Conservation (phyloP, 2,113 vertebrate species). For the Crotalus tigris region DNA sequence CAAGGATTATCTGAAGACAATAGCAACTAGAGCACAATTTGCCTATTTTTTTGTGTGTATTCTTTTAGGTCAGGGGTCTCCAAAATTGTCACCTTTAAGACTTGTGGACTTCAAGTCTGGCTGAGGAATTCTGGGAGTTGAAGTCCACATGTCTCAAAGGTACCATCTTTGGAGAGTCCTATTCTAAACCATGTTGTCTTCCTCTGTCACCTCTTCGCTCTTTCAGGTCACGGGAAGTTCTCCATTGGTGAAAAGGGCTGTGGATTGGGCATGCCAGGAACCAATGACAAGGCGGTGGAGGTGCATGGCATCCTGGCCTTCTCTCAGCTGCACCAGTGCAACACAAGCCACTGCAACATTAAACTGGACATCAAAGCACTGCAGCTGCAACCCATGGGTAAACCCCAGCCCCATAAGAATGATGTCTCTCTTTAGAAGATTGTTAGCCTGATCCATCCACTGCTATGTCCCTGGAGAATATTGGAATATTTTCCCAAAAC, state of each 20-base stretch:
- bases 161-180: too few relatives aligned
- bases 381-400: slow-evolving; percentile 47
- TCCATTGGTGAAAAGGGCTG: slow-evolving; percentile 59
- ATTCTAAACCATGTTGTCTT: neutral
- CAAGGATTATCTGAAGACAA: too few relatives aligned
- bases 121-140: neutral
- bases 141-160: neutral
- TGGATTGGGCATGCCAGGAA: slow-evolving; percentile 52
- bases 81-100: too few relatives aligned
- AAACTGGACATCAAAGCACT: slow-evolving; percentile 52
- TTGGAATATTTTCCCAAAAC: neutral
- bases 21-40: too few relatives aligned
- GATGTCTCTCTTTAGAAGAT: accelerated
- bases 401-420: neutral
- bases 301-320: slow-evolving; percentile 59
- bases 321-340: slow-evolving; percentile 61
- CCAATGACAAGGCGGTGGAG: slow-evolving; percentile 63
- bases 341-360: slow-evolving; percentile 57
- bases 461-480: neutral
- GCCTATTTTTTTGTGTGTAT: too few relatives aligned
- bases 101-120: too few relatives aligned
- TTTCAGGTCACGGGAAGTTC: slow-evolving; percentile 62
- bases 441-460: too few relatives aligned
- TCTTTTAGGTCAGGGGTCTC: too few relatives aligned
- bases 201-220: neutral